Percentiles rank a stretch among this genome's conserved stretches.
These are phyloP conservation scores for Azemiops feae DNA, from an alignment of 2,113 vertebrate species.

Conservation along the genomic window DNA sequence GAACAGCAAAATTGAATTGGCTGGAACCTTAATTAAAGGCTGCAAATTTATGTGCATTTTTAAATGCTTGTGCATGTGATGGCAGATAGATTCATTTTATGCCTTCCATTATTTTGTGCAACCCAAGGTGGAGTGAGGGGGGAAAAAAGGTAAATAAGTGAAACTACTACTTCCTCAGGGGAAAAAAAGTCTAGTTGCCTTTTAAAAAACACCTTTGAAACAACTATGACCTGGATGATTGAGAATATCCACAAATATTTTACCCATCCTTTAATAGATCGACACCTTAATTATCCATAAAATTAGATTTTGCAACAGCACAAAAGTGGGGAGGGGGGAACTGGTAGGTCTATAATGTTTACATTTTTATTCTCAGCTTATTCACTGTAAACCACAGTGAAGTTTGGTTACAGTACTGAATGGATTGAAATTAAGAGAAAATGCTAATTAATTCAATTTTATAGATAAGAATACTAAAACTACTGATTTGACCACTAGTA, in stretches of 20 bases:
- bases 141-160: background rate
- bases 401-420: background rate
- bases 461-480: background rate
- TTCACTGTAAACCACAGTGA: background rate
- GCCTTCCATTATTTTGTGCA: background rate
- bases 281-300: background rate
- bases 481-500: background rate
- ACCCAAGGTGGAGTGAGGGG: background rate
- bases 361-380: background rate
- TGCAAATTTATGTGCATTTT: background rate
- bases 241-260: background rate
- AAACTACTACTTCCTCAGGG: background rate
- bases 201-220: background rate
- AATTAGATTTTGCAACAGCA: background rate
- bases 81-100: background rate
- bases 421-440: background rate
- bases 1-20: background rate
- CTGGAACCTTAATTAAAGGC: background rate
- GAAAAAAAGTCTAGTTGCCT: background rate
- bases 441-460: background rate
- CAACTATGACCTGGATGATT: background rate
- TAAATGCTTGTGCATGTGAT: background rate
- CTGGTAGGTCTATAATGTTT: background rate
- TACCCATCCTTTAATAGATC: background rate
- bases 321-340: background rate